These are phyloP conservation scores for Pitta sordida DNA, from an alignment of 2,113 vertebrate species.

Conservation along the genomic window DNA sequence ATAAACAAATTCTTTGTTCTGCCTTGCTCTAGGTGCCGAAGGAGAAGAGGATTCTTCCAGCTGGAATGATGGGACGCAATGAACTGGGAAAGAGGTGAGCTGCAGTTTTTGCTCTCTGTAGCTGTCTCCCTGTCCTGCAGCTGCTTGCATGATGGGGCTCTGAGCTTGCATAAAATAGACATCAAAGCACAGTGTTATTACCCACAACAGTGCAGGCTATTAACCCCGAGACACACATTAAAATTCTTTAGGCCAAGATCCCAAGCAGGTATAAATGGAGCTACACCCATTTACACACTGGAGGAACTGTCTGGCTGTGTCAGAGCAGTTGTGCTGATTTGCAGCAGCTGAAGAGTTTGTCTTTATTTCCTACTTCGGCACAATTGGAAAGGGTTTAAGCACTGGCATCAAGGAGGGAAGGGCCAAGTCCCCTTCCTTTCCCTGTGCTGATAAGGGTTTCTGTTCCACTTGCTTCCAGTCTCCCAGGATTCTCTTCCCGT, in stretches of 20 bases:
- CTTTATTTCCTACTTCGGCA: not conserved
- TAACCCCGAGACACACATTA: conserved; percentile 34
- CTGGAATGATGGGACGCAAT: conserved; percentile 68
- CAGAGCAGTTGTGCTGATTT: not conserved
- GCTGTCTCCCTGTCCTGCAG: conserved; percentile 16
- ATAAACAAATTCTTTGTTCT: not conserved
- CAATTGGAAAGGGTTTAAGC: not conserved
- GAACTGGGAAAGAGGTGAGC: conserved; percentile 89
- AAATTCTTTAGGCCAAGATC: conserved; percentile 35
- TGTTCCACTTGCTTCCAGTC: not conserved
- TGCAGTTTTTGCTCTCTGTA: not conserved
- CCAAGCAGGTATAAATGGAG: conserved; percentile 23
- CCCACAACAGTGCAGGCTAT: conserved; percentile 35
- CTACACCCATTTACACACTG: conserved; percentile 17
- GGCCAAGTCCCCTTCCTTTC: not conserved
- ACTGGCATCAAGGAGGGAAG: not conserved
- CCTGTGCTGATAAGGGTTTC: not conserved
- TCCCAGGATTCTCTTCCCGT: not conserved
- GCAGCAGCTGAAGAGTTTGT: not conserved
- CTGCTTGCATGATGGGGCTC: conserved; percentile 23
- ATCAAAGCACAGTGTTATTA: conserved; percentile 41
- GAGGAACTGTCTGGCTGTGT: not conserved
- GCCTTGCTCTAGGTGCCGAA: conserved; percentile 78
- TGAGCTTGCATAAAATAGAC: conserved; percentile 34
- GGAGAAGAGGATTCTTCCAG: conserved; percentile 82